Percentiles rank a stretch among this genome's conserved stretches.
Conservation (phyloP, 1,140 invertebrate genomes). For the Chlorops oryzae region DNA sequence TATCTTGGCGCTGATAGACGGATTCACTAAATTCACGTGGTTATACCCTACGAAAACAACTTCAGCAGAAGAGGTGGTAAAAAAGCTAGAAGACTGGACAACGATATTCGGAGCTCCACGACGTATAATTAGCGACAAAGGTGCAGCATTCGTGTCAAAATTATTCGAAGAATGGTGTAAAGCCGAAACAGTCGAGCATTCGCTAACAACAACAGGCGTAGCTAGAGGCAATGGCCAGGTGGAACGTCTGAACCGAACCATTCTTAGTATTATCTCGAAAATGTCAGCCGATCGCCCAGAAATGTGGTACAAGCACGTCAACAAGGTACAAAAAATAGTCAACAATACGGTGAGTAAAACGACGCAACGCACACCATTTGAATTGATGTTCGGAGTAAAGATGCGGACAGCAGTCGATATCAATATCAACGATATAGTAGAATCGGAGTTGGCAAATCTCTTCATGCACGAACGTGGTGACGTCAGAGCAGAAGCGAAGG, state of each 20-base stretch:
- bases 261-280: no score
- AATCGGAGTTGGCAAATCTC: no score
- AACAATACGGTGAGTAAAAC: no score
- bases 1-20: conserved; percentile 27
- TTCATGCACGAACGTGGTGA: no score
- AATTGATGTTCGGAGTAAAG: no score
- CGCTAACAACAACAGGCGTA: conserved; percentile 29
- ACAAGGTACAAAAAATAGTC: no score
- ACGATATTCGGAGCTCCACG: conserved; percentile 35
- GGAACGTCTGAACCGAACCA: no score
- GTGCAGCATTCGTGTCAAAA: conserved; percentile 16
- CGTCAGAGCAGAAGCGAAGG: no score
- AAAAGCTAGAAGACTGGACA: conserved; percentile 16
- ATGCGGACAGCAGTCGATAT: no score
- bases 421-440: no score
- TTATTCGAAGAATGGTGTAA: conserved; percentile 27
- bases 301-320: background rate
- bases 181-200: conserved; percentile 23
- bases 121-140: conserved; percentile 19
- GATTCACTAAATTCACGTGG: conserved; percentile 27
- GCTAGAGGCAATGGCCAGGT: no score
- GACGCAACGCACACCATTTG: no score
- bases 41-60: conserved; percentile 5
- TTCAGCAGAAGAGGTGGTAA: conserved; percentile 19
- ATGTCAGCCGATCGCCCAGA: background rate